These are phyloP conservation scores for Lota lota DNA, from an alignment of 2,113 vertebrate species.

Conservation along the genomic window DNA sequence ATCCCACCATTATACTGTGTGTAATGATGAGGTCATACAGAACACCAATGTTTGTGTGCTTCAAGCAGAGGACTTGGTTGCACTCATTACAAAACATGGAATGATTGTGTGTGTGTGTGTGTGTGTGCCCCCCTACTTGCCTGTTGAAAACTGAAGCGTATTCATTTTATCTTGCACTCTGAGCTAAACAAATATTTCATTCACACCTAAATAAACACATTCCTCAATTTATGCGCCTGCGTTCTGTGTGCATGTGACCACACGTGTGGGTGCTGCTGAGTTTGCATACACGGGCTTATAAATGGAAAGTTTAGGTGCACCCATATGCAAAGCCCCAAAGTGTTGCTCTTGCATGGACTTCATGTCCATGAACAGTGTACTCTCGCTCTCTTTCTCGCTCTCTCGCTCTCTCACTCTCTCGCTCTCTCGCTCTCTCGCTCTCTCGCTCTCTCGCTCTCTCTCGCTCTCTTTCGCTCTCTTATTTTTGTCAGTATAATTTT, in stretches of 20 bases:
- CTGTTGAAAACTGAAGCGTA: slow-evolving; percentile 6
- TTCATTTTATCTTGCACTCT: slow-evolving; percentile 1
- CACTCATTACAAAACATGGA: too few species aligned
- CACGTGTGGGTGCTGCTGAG: slow-evolving; percentile 1
- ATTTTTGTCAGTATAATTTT: too few species aligned
- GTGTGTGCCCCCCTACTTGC: slow-evolving; percentile 10
- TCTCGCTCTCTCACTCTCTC: background rate
- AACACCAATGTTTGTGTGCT: too few species aligned
- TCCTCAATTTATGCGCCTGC: background rate
- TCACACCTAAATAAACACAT: slow-evolving; percentile 28
- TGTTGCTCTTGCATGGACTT: too few species aligned
- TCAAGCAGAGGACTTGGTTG: too few species aligned
- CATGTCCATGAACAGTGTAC: too few species aligned
- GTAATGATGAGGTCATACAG: too few species aligned
- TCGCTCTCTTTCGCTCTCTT: too few species aligned
- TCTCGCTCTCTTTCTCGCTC: background rate
- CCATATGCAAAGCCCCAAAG: too few species aligned
- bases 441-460: too few species aligned
- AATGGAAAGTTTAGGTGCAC: background rate
- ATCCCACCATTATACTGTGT: too few species aligned
- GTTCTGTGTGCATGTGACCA: slow-evolving; percentile 11
- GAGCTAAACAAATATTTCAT: background rate
- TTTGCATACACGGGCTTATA: background rate
- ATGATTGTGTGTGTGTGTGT: background rate
- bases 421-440: too few species aligned